Evolutionary conservation across 1,140 invertebrate species (phyloP).

Genomic region (Dreissena polymorpha): DNA sequence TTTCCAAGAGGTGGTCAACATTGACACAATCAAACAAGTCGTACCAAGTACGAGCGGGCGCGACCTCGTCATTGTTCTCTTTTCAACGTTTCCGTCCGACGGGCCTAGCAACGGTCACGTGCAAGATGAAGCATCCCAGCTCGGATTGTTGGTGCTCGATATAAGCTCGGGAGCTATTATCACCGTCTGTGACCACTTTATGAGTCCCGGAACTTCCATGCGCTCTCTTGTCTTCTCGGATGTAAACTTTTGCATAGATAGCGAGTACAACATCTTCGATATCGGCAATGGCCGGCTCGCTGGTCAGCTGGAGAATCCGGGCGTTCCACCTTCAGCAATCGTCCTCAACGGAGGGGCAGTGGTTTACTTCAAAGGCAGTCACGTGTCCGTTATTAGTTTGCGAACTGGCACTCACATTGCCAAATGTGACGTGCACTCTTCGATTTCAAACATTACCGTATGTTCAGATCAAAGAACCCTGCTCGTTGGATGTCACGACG

Average conservation of each 20-base stretch:
- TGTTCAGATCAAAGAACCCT: conserved; percentile 73
- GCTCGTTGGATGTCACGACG: conserved; percentile 75
- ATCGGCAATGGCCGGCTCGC: conserved; percentile 60
- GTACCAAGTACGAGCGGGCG: conserved; percentile 60
- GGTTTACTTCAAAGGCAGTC: conserved; percentile 63
- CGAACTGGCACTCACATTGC: conserved; percentile 68
- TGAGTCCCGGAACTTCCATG: conserved; percentile 52
- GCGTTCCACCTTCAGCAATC: conserved; percentile 57
- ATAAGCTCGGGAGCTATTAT: conserved; percentile 67
- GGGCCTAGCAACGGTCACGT: conserved; percentile 41
- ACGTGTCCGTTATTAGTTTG: conserved; percentile 66
- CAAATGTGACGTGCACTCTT: conserved; percentile 72
- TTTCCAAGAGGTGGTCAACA: conserved; percentile 64
- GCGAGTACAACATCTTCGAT: conserved; percentile 70
- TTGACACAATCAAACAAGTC: conserved; percentile 68
- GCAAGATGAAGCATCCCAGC: conserved; percentile 16
- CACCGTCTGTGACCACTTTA: conserved; percentile 70
- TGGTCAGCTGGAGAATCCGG: conserved; percentile 55
- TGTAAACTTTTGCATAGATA: conserved; percentile 71
- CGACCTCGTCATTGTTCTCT: conserved; percentile 69
- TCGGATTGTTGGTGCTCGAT: conserved; percentile 72
- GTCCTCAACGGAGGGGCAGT: conserved; percentile 67
- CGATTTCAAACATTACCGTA: conserved; percentile 64
- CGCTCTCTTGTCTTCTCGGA: conserved; percentile 67
- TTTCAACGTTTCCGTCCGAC: conserved; percentile 49